Evolutionary conservation across 2,888 invertebrate species (phyloP).

Genomic region (Parelbella ahira): DNA sequence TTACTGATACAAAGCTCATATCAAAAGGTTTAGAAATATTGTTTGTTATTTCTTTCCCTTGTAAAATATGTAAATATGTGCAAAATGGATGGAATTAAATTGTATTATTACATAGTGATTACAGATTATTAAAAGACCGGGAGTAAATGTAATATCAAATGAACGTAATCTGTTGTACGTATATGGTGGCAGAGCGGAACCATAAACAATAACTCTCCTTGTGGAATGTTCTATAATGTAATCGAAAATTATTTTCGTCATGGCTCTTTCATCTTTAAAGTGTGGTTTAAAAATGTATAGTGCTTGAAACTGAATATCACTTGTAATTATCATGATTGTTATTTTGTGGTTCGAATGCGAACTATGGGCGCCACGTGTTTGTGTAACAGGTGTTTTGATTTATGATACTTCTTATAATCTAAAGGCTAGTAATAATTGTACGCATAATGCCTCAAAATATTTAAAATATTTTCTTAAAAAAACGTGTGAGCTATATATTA

Average conservation of each 20-base stretch:
- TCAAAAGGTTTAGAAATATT: constrained; percentile 69
- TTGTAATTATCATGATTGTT: not conserved
- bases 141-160: not conserved
- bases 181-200: not conserved
- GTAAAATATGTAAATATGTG: constrained; percentile 77
- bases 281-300: constrained; percentile 23
- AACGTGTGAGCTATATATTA: constrained; percentile 36
- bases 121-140: constrained; percentile 3
- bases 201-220: constrained; percentile 2
- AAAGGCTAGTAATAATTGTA: constrained; percentile 29
- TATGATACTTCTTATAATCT: constrained; percentile 10
- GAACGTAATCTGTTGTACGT: not conserved
- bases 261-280: constrained; percentile 24
- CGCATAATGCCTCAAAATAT: constrained; percentile 44
- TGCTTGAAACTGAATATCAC: constrained; percentile 9
- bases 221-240: constrained; percentile 9
- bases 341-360: no score
- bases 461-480: constrained; percentile 15
- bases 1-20: constrained; percentile 68
- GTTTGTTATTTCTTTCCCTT: constrained; percentile 70
- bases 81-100: constrained; percentile 53
- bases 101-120: constrained; percentile 32
- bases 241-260: constrained; percentile 8
- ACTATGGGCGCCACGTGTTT: no score
- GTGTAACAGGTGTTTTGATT: constrained; percentile 11